These are phyloP conservation scores for Archips crataeganus DNA, from an alignment of 2,888 invertebrate species.

Conservation along the genomic window DNA sequence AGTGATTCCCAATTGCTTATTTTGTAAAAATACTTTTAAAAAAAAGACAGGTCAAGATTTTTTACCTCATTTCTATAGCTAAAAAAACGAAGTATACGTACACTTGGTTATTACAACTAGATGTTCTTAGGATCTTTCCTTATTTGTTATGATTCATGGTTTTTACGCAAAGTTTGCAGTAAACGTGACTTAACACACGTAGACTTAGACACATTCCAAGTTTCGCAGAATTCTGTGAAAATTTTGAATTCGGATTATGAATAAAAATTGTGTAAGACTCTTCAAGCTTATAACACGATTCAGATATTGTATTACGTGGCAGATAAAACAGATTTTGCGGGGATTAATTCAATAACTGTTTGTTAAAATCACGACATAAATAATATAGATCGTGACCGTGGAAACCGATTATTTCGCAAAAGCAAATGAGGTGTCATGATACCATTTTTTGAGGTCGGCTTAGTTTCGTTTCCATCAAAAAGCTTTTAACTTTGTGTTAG, in stretches of 20 bases:
- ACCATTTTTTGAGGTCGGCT: neutral
- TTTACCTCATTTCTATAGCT: too few relatives aligned
- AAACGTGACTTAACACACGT: slow-evolving; percentile 5
- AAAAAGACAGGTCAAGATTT: too few relatives aligned
- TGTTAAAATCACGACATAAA: slow-evolving; percentile 32
- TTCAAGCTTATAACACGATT: slow-evolving; percentile 11
- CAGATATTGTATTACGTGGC: slow-evolving; percentile 18
- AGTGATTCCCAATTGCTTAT: too few relatives aligned
- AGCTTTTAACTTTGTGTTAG: too few relatives aligned
- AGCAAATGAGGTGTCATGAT: slow-evolving; percentile 10
- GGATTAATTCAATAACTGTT: slow-evolving; percentile 18
- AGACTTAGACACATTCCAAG: neutral
- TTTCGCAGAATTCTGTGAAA: neutral
- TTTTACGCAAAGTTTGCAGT: neutral
- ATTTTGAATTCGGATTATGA: neutral
- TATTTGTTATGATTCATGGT: neutral
- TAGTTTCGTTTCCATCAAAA: neutral
- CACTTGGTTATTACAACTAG: neutral
- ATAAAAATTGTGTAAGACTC: slow-evolving; percentile 10
- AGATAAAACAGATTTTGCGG: slow-evolving; percentile 22
- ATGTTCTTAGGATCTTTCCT: neutral
- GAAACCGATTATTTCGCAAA: slow-evolving; percentile 30
- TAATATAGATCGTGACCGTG: slow-evolving; percentile 37
- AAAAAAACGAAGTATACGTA: too few relatives aligned
- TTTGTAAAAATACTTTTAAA: too few relatives aligned